Evolutionary conservation across 2,797 vertebrate genomes (phyloP).

Genomic region (Takifugu ocellatus): DNA sequence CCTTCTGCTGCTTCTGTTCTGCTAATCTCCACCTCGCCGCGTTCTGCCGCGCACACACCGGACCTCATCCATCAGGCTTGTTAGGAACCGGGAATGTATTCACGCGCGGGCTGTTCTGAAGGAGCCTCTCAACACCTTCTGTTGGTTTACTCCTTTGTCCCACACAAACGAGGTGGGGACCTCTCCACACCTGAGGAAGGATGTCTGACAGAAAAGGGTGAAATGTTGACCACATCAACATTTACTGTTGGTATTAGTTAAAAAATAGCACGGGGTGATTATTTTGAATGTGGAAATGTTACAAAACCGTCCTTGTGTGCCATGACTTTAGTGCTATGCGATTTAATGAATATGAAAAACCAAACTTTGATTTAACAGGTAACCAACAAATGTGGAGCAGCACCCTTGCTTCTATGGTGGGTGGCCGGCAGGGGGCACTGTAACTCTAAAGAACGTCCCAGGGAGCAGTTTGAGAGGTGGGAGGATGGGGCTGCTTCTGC

Average conservation of each 20-base stretch:
- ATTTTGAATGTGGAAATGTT: no score
- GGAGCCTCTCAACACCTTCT: slow-evolving; percentile 11
- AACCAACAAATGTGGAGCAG: background rate
- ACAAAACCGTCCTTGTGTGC: no score
- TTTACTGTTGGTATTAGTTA: no score
- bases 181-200: slow-evolving; percentile 10
- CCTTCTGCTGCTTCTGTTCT: slow-evolving; percentile 14
- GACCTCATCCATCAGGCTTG: slow-evolving; percentile 42
- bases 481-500: slow-evolving; percentile 43
- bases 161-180: slow-evolving; percentile 4
- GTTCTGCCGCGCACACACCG: slow-evolving; percentile 20
- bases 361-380: slow-evolving; percentile 14
- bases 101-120: slow-evolving; percentile 5
- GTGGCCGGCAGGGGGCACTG: slow-evolving; percentile 66
- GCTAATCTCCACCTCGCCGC: slow-evolving; percentile 4
- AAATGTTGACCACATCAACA: background rate
- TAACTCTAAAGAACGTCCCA: slow-evolving; percentile 43
- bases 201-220: background rate
- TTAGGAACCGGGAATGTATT: slow-evolving; percentile 34
- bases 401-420: background rate
- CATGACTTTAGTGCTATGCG: no score
- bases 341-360: no score
- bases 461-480: slow-evolving; percentile 35
- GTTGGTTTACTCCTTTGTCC: slow-evolving; percentile 8
- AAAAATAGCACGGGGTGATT: no score